These are phyloP conservation scores for Bostrychus sinensis DNA, from an alignment of 2,113 vertebrate species.

Conservation along the genomic window DNA sequence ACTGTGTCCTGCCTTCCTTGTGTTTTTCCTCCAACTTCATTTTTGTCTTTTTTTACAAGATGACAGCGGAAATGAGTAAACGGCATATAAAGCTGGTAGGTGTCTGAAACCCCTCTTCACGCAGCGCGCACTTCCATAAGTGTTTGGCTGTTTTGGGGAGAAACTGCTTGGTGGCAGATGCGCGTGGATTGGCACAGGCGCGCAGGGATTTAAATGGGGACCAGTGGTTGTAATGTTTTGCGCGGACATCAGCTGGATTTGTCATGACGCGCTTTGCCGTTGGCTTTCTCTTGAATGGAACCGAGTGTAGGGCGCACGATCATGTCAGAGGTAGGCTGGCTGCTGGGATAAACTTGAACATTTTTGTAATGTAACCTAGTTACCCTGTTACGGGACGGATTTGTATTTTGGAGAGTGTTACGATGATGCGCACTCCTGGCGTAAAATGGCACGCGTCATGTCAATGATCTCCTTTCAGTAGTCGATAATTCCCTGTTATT, in stretches of 20 bases:
- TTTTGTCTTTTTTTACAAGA: conserved; percentile 73
- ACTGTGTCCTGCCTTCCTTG: not conserved
- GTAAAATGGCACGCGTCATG: not conserved
- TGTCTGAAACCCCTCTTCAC: conserved; percentile 61
- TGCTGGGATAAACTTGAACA: conserved; percentile 37
- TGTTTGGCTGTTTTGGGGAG: conserved; percentile 39
- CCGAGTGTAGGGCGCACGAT: conserved; percentile 11
- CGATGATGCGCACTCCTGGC: not conserved
- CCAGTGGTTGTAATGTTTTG: conserved; percentile 15
- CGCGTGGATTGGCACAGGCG: conserved; percentile 20
- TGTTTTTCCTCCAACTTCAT: conserved; percentile 55
- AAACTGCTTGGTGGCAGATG: conserved; percentile 25
- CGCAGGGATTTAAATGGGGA: conserved; percentile 27
- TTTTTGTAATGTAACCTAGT: not conserved
- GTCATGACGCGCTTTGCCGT: conserved; percentile 11
- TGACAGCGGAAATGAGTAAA: conserved; percentile 76
- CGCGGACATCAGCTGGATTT: conserved; percentile 24
- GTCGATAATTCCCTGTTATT: not conserved
- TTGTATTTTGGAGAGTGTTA: not conserved
- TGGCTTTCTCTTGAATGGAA: conserved; percentile 31
- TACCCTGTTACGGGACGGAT: not conserved
- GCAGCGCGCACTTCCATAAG: conserved; percentile 5
- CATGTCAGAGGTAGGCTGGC: conserved; percentile 46
- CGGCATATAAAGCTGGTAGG: conserved; percentile 82
- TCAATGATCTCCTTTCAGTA: no score